A percentile compares a stretch with the other conserved stretches of the same genome.
Evolutionary conservation across 2,888 invertebrate species (phyloP).

Genomic region (Nasonia oneida): DNA sequence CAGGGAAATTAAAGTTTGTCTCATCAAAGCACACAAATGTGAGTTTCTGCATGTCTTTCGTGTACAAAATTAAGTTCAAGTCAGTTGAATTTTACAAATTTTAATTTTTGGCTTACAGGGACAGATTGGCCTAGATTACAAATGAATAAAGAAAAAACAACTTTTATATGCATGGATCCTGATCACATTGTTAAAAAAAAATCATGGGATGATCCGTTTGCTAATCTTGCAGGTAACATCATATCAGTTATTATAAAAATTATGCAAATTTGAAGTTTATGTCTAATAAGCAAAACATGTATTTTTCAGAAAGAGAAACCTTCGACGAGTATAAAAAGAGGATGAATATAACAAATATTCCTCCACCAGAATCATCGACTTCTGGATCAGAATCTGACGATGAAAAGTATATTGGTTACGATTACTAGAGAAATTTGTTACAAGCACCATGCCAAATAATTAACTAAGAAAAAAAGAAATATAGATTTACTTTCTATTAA

Average conservation of each 20-base stretch:
- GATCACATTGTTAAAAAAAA: conserved; percentile 65
- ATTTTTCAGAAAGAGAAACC: conserved; percentile 66
- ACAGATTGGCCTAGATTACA: conserved; percentile 72
- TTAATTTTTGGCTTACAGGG: conserved; percentile 63
- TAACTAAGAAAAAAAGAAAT: background rate
- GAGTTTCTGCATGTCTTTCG: conserved; percentile 50
- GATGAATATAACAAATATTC: conserved; percentile 68
- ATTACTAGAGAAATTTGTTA: conserved; percentile 20
- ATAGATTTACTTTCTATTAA: background rate
- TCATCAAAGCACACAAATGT: conserved; percentile 74
- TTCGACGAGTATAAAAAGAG: conserved; percentile 68
- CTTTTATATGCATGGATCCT: conserved; percentile 67
- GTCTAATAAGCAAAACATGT: conserved; percentile 27
- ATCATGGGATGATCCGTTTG: conserved; percentile 58
- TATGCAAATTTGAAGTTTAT: conserved; percentile 18
- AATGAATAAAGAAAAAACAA: conserved; percentile 63
- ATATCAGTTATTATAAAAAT: background rate
- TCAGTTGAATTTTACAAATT: background rate
- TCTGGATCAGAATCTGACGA: conserved; percentile 74
- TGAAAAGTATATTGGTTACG: conserved; percentile 64
- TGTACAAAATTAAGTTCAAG: background rate
- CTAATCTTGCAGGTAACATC: conserved; percentile 52
- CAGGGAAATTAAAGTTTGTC: conserved; percentile 72
- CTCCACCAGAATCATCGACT: conserved; percentile 69
- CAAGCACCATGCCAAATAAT: background rate